phyloP scores from a whole-genome alignment of 2,797 vertebrate genomes.

The Pangasius djambal region DNA sequence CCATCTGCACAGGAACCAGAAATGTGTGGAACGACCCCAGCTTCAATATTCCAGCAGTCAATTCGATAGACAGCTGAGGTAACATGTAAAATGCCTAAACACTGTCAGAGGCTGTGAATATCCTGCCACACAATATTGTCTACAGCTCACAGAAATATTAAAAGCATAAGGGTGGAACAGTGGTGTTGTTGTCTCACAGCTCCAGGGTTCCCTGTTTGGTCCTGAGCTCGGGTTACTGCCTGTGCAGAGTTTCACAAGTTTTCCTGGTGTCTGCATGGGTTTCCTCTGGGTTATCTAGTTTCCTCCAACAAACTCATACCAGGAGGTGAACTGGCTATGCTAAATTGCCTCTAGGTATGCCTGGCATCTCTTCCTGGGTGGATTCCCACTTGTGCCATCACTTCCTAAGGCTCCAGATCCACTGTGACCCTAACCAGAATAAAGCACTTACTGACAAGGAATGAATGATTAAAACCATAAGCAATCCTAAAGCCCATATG shows the following conservation, averaged over 20 bases:
- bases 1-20: neutral
- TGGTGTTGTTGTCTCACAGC: neutral
- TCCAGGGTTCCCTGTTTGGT: neutral
- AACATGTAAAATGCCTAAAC: neutral
- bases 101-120: neutral
- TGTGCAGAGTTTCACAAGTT: neutral
- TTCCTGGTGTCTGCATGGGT: too few relatives aligned
- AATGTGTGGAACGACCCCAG: neutral
- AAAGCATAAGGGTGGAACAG: neutral
- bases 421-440: neutral
- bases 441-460: conserved; percentile 5
- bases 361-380: neutral
- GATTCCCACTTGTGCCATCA: too few relatives aligned
- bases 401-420: neutral
- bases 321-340: neutral
- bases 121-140: neutral
- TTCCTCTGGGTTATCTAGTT: conserved; percentile 1
- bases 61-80: neutral
- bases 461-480: neutral
- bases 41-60: neutral
- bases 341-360: neutral
- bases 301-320: neutral
- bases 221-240: neutral
- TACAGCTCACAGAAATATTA: neutral
- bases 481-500: neutral